Evolutionary conservation across 2,888 invertebrate species (phyloP).

Genomic region (Bursaphelenchus okinawaensis): DNA sequence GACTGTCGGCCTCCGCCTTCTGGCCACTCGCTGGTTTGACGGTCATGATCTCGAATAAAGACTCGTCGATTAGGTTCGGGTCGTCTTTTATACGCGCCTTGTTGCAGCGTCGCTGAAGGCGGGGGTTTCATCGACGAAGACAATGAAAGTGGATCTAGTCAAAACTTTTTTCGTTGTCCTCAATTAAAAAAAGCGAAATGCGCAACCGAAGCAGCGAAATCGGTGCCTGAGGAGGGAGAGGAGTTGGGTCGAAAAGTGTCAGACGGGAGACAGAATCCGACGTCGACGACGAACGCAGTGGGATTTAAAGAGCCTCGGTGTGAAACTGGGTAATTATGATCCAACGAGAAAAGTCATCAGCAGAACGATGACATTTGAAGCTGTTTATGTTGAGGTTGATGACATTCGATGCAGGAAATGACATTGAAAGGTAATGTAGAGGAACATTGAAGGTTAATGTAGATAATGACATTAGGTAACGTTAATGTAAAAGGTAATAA

Average conservation of each 20-base stretch:
- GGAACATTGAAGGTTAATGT: too few relatives aligned
- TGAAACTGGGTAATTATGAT: not conserved
- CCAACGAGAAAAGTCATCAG: too few relatives aligned
- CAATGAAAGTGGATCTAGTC: not conserved
- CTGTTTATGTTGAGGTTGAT: too few relatives aligned
- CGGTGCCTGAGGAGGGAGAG: not conserved
- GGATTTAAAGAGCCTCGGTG: not conserved
- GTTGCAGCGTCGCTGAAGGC: not conserved
- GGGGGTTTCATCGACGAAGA: not conserved
- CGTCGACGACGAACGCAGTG: not conserved
- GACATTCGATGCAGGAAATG: too few relatives aligned
- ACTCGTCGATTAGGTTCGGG: not conserved
- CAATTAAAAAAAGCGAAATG: not conserved
- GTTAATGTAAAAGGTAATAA: too few relatives aligned
- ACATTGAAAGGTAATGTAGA: too few relatives aligned
- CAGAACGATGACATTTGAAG: too few relatives aligned
- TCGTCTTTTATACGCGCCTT: not conserved
- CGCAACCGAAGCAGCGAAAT: not conserved
- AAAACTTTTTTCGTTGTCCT: not conserved
- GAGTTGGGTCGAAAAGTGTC: not conserved
- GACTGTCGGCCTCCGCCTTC: not conserved
- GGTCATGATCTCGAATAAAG: not conserved
- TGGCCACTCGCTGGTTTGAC: not conserved
- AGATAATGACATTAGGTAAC: too few relatives aligned
- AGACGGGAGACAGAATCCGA: not conserved